Percentiles rank a stretch among this genome's conserved stretches.
These are phyloP conservation scores for Nymphalis c-album DNA, from an alignment of 2,888 invertebrate species.

Conservation along the genomic window DNA sequence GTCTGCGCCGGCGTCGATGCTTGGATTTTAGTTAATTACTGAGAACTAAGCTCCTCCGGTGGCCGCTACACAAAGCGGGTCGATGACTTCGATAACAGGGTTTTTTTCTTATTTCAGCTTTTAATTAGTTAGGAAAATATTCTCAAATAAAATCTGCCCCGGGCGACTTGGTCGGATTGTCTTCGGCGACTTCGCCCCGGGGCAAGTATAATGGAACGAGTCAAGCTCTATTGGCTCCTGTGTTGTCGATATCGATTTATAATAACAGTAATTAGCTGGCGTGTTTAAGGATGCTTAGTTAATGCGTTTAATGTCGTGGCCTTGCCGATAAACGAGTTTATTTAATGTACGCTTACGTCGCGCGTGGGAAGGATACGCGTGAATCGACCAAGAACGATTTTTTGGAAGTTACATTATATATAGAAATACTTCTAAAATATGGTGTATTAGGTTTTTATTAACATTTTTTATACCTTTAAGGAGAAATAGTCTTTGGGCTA, in stretches of 20 bases:
- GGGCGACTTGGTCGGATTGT: constrained; percentile 60
- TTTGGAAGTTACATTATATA: too few species aligned
- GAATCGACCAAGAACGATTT: too few species aligned
- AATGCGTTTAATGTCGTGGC: constrained; percentile 5
- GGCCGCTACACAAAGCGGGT: constrained; percentile 78
- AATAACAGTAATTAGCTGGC: constrained; percentile 63
- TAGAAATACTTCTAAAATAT: too few species aligned
- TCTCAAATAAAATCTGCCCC: constrained; percentile 77
- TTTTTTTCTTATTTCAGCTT: constrained; percentile 80
- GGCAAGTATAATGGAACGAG: constrained; percentile 62
- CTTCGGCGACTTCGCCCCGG: constrained; percentile 65
- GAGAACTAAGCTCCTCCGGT: constrained; percentile 60
- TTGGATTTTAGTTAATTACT: constrained; percentile 75
- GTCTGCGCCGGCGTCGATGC: constrained; percentile 51
- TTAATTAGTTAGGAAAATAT: constrained; percentile 82
- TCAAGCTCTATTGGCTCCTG: constrained; percentile 70
- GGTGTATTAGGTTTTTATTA: too few species aligned
- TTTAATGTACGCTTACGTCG: background rate
- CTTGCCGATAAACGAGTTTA: constrained; percentile 5
- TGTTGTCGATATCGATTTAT: constrained; percentile 60
- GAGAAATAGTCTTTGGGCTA: too few species aligned
- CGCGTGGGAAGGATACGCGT: background rate
- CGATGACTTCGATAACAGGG: constrained; percentile 79
- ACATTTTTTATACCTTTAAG: too few species aligned
- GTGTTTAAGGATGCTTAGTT: constrained; percentile 52